Evolutionary conservation across 2,888 invertebrate genomes (phyloP).

Genomic region (Zele albiditarsus): DNA sequence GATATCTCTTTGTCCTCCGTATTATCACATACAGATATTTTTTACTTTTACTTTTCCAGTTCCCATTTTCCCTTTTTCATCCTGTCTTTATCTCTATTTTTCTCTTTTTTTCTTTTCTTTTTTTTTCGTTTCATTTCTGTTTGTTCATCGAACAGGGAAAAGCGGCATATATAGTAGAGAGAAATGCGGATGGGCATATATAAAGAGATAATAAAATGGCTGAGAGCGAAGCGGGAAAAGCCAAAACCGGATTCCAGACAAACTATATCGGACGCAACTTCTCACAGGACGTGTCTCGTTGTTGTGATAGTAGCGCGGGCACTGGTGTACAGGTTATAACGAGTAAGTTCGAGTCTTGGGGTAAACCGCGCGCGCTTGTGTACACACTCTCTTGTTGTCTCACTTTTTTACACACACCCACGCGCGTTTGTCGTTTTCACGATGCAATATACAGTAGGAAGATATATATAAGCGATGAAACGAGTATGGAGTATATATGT

Average conservation of each 20-base stretch:
- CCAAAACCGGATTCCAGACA: neutral
- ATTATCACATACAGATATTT: neutral
- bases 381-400: too few species aligned
- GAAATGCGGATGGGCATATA: neutral
- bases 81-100: too few species aligned
- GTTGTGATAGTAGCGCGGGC: neutral
- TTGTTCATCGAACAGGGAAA: neutral
- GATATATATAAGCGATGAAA: constrained; percentile 21
- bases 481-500: constrained; percentile 2
- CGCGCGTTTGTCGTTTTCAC: neutral
- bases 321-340: neutral
- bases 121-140: neutral
- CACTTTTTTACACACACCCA: neutral
- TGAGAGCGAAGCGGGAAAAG: neutral
- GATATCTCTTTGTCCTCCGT: too few species aligned
- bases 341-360: neutral
- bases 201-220: neutral
- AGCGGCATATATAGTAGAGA: neutral
- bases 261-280: constrained; percentile 20
- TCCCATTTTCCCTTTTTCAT: neutral
- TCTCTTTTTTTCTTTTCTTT: too few species aligned
- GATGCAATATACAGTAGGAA: neutral
- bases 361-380: neutral
- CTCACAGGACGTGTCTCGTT: constrained; percentile 25
- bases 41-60: neutral